Percentiles rank a stretch among this genome's conserved stretches.
Evolutionary conservation across 2,888 invertebrate genomes (phyloP).

Genomic region (Boloria euphrosyne): DNA sequence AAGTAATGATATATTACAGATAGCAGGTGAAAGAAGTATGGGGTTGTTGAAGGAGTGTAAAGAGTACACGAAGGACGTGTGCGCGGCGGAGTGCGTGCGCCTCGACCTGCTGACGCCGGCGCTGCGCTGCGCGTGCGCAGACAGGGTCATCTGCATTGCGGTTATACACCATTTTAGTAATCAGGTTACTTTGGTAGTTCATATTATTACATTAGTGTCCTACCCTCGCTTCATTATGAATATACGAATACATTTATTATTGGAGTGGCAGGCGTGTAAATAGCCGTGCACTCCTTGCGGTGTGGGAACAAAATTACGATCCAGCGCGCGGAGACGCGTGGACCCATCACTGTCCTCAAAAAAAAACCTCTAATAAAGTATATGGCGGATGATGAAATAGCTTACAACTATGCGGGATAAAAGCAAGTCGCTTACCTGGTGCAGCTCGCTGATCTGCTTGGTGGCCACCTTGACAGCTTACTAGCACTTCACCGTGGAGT

Average conservation of each 20-base stretch:
- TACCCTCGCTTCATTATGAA: not conserved
- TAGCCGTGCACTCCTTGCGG: no score
- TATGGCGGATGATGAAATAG: no score
- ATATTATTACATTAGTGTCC: not conserved
- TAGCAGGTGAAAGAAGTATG: slow-evolving; percentile 85
- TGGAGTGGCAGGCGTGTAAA: no score
- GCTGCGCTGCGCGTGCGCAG: slow-evolving; percentile 85
- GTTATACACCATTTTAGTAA: slow-evolving; percentile 98
- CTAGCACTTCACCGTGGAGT: no score
- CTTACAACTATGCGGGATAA: no score
- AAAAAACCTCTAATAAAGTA: no score
- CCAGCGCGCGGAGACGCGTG: no score
- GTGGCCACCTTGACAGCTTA: no score
- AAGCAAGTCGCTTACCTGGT: no score
- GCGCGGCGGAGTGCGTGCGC: slow-evolving; percentile 84
- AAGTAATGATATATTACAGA: slow-evolving; percentile 78
- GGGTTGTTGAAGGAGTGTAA: slow-evolving; percentile 61
- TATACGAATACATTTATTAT: not conserved
- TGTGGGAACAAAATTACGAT: no score
- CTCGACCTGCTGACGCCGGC: slow-evolving; percentile 90
- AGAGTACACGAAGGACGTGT: slow-evolving; percentile 36
- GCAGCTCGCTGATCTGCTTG: no score
- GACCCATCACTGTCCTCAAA: no score
- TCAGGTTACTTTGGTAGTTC: slow-evolving; percentile 65
- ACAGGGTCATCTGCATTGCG: slow-evolving; percentile 95